A percentile compares a stretch with the other conserved stretches of the same genome.
Evolutionary conservation across 2,797 vertebrate genomes (phyloP).

Genomic region (Dermochelys coriacea): DNA sequence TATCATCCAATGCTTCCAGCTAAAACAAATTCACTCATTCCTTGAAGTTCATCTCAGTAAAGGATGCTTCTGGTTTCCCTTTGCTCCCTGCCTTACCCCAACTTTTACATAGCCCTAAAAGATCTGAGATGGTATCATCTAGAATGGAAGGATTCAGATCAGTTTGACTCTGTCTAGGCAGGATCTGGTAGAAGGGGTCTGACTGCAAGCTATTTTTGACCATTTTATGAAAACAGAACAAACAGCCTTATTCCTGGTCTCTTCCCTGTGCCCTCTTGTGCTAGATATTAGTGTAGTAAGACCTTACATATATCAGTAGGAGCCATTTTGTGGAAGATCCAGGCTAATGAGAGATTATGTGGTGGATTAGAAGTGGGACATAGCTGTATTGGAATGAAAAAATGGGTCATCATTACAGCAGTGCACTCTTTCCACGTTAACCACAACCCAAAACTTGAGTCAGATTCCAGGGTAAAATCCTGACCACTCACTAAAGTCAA

Average conservation of each 20-base stretch:
- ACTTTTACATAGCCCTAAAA: accelerated
- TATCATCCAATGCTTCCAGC: background rate
- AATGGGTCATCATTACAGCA: background rate
- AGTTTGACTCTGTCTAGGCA: background rate
- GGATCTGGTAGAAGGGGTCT: background rate
- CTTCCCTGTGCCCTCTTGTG: background rate
- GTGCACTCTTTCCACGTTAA: background rate
- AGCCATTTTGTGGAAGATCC: background rate
- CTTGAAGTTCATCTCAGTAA: accelerated
- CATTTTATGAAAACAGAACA: background rate
- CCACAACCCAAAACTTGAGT: background rate
- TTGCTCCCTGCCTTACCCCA: accelerated
- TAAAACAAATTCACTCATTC: background rate
- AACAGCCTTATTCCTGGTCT: background rate
- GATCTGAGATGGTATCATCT: accelerated
- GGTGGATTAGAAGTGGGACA: accelerated
- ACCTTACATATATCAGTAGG: accelerated
- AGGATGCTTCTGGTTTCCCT: background rate
- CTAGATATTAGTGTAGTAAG: background rate
- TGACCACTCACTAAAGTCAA: accelerated
- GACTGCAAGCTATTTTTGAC: background rate
- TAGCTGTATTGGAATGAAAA: accelerated
- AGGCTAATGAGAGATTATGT: background rate
- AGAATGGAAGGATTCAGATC: background rate
- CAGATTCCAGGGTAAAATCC: accelerated